Evolutionary conservation across 1,140 invertebrate species (phyloP), one percentile per base, ranked within the genome.

Genomic region (Bombus pyrosoma): DNA sequence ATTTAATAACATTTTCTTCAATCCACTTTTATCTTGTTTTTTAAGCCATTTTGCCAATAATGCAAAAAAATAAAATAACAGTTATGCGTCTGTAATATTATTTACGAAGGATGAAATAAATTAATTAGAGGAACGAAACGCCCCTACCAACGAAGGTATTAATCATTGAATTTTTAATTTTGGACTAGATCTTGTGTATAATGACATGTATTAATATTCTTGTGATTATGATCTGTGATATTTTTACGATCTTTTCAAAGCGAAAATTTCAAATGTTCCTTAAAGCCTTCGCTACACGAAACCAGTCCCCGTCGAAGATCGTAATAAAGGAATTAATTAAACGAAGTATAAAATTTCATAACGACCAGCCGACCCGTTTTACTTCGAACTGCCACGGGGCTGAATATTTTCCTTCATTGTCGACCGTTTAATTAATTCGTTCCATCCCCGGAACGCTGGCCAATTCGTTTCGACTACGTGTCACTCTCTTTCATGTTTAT

Each of bases 351-450:
- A 82, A 75, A 82, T 82, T 82, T 82, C 81, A 64, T 62, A 74
- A 82, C 57, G 71, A 66, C 39, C 25, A 47, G 64, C 25, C 79
- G 32, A 32, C 79, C 43, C 37, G 28, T 53, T 71, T 32, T 72
- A 57, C 28, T 72, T 72, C 43, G 47, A 59, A 72, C 79, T 79
- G 64, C 47, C 43, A 41, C 39, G 43, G 37, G 62, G 78, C 78
- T 69, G 78, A 82, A 82, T 82, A 82, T 75, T 82, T 82, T 81
- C 37, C 80, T 57, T 81, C 81, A 47, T 64, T 82, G 72, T 82
- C 81, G 81, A 62, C 39, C 72, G 59, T 82, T 82, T 82, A 82
- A 82, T 82, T 82, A 82, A 75, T 75, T 82, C 72, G 72, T 75
- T 82, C 59, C 81, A 64, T 75, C 59, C 59, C 71, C 37, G 59